Percentiles rank a stretch among this genome's conserved stretches.
phyloP scores from a whole-genome alignment of 2,888 invertebrate genomes.

The Philonicus albiceps region DNA sequence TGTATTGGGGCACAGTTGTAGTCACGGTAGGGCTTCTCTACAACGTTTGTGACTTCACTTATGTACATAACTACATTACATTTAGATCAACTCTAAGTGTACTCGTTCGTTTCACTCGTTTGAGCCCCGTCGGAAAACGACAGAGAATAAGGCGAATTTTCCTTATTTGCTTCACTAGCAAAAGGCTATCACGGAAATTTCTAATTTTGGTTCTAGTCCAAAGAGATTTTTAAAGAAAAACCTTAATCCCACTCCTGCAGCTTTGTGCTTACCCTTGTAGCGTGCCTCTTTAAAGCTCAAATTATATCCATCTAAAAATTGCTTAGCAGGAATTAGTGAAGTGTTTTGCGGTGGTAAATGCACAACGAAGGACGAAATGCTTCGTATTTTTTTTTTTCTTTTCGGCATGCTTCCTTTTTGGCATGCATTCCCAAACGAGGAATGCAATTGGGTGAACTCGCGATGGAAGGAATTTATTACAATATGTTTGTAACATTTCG shows the following conservation, averaged over 20 bases:
- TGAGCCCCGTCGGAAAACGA: constrained; percentile 1
- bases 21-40: neutral
- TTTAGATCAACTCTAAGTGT: constrained; percentile 38
- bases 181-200: constrained; percentile 34
- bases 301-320: constrained; percentile 29
- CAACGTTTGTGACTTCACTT: neutral
- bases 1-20: neutral
- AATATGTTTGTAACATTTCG: neutral
- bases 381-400: neutral
- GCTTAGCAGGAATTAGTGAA: constrained; percentile 18
- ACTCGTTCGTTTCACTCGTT: constrained; percentile 39
- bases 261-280: constrained; percentile 15
- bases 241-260: constrained; percentile 27
- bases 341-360: constrained; percentile 20
- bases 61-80: constrained; percentile 9
- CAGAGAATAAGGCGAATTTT: neutral
- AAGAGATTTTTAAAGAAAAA: constrained; percentile 17
- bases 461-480: neutral
- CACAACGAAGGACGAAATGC: constrained; percentile 2
- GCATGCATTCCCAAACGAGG: neutral
- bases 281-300: constrained; percentile 28
- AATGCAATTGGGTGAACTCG: neutral
- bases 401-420: neutral
- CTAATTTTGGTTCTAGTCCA: constrained; percentile 30
- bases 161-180: constrained; percentile 26